Base-by-base conservation (phyloP, 1,140 invertebrate genomes). In the Mesaphorura yosii region DNA sequence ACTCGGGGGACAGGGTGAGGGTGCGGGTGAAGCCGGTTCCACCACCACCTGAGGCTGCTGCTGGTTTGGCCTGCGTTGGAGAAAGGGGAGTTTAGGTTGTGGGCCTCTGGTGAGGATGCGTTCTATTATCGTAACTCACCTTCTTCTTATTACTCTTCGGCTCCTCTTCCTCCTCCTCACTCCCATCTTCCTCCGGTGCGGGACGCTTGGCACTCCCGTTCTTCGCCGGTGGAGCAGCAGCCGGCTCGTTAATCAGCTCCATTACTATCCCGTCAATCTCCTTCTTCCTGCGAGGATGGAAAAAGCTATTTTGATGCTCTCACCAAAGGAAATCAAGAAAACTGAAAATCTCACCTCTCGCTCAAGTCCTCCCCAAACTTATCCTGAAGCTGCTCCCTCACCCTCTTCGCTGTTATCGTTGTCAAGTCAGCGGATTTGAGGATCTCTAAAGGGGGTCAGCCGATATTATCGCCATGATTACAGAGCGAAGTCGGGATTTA, bases 391-490 rank as follows among this genome's bases (percentile, higher is more conserved):
- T 86, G 80, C 69, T 84, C 80, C 26, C 88, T 79, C n/a, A 94
- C 86, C 70, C 89, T 88, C 65, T 92, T 94, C 1, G 86, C 82
- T 12, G 88, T 88, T 62, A 85, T 83, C 29, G 79, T 79, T 6
- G 80, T 78, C 10, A 92, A 73, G 67, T 92, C 84, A 4, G 88
- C 87, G 72, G 82, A 81, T 72, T 91, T 87, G 2, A 94, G 75
- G 62, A 92, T 88, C 48, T 79, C 87, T 91, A 67, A 25, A 76
- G 74, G 63, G 55, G n/a, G n/a, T n/a, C n/a, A n/a, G n/a, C n/a
- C n/a, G n/a, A n/a, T n/a, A n/a, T n/a, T n/a, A n/a, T n/a, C n/a
- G n/a, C n/a, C n/a, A n/a, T n/a, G n/a, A n/a, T n/a, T n/a, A n/a
- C n/a, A n/a, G n/a, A n/a, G n/a, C n/a, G n/a, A n/a, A n/a, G n/a